Conservation (phyloP, 2,888 invertebrate genomes). For the Torymus aiolomorphi region DNA sequence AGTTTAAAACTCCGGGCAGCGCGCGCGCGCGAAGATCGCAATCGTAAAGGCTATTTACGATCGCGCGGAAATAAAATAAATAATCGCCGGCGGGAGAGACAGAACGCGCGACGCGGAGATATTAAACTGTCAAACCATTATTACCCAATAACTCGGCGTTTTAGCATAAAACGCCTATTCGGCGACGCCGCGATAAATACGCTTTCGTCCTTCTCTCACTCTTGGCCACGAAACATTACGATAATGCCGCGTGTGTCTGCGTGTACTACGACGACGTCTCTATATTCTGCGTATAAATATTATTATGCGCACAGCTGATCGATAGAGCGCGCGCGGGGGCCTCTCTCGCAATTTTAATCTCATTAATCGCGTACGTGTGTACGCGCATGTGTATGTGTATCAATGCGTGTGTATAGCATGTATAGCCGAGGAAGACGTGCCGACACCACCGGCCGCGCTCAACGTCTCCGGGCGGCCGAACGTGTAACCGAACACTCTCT, state of each 20-base stretch:
- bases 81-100: background rate
- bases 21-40: background rate
- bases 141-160: slow-evolving; percentile 5
- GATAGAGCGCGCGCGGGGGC: too few relatives aligned
- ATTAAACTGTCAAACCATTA: slow-evolving; percentile 1
- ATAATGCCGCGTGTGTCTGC: too few relatives aligned
- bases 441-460: slow-evolving; percentile 17
- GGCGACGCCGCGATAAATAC: background rate
- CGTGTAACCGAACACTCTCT: slow-evolving; percentile 44
- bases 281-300: too few relatives aligned
- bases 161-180: background rate
- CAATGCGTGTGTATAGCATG: background rate
- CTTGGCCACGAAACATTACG: too few relatives aligned
- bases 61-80: background rate
- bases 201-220: too few relatives aligned
- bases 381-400: too few relatives aligned
- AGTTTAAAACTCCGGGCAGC: too few relatives aligned
- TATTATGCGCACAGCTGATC: too few relatives aligned
- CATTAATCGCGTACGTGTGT: slow-evolving; percentile 20
- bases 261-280: too few relatives aligned
- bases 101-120: background rate
- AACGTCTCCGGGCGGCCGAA: slow-evolving; percentile 24
- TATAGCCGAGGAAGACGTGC: background rate
- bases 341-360: slow-evolving; percentile 34
- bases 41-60: background rate